Base-by-base conservation (phyloP, 2,888 invertebrate species). In the Agonopterix heracliana region DNA sequence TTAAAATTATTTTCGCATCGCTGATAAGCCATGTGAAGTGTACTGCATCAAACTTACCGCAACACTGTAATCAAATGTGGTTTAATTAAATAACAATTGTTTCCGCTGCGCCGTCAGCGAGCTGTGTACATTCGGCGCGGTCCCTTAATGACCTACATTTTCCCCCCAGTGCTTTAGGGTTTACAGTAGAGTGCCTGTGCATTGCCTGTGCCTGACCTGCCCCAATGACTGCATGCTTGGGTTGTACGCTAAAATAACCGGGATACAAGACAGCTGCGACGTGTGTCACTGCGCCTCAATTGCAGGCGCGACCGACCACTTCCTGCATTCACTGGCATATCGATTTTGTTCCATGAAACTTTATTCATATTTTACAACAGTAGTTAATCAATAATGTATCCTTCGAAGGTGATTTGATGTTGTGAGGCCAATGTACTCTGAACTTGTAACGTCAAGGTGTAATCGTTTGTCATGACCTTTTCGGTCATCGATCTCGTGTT, bases 101-200 rank as follows among this genome's bases (percentile, higher is more conserved):
- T 74, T 68, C 68, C 74, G 74, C 67, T 63, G 51, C 54, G 61
- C 65, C 57, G 61, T 64, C 57, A 64, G 63, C 68, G 59, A 26
- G 26, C 26, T 26, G 26, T 64, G 68, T 68, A 70, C 71, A 65
- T 60, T 63, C 56, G 41, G 11, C 38, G 57, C 48, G 70, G 71
- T 71, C 77, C 74, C 71, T 78, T 70, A 60, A 78, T 81, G 86
- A 86, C 86, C 84, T 84, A 85, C 67, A 83, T 86, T 69, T 65
- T 61, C 78, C 83, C 84, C 85, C 81, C 78, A 71, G 74, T 71
- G 77, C 77, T 82, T 70, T 83, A 86, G 86, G 78, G 79, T 68
- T 82, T 80, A 71, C 79, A 71, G 65, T 75, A 59, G 74, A 75
- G 73, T 81, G 76, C 79, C 78, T 85, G 78, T 73, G 71, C 45